Evolutionary conservation across 1,140 invertebrate species (phyloP).

Genomic region (Bombus confusus): DNA sequence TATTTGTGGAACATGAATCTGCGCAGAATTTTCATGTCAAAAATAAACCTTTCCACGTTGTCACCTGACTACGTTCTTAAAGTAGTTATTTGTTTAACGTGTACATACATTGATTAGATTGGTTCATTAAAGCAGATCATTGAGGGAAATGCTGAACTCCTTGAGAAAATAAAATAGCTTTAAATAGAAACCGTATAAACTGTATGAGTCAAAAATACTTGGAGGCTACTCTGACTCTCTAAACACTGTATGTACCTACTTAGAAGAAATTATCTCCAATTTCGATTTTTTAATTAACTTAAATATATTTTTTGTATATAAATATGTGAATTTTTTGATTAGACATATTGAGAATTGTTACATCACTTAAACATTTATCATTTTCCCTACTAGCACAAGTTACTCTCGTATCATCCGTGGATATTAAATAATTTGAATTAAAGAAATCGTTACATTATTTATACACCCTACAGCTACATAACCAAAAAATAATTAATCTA

Average conservation of each 20-base stretch:
- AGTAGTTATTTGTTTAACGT: not conserved
- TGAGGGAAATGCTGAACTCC: not conserved
- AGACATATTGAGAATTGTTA: not conserved
- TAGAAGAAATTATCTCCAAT: not conserved
- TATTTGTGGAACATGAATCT: conserved; percentile 33
- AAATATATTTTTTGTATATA: conserved; percentile 10
- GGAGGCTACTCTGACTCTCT: not conserved
- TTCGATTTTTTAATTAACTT: not conserved
- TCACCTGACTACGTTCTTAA: not conserved
- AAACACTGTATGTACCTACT: not conserved
- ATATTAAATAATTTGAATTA: not conserved
- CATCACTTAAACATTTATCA: not conserved
- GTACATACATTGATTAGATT: not conserved
- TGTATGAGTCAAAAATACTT: not conserved
- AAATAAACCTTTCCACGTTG: conserved; percentile 22
- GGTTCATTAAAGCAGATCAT: not conserved
- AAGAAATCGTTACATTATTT: not conserved
- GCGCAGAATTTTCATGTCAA: conserved; percentile 9
- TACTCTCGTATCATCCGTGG: not conserved
- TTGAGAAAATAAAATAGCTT: not conserved
- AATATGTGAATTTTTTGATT: not conserved
- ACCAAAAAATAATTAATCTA: not conserved
- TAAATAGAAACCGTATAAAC: not conserved
- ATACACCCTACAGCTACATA: too few relatives aligned
- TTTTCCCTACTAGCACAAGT: not conserved